Evolutionary conservation across 2,113 vertebrate species (phyloP).

Genomic region (Anolis carolinensis): DNA sequence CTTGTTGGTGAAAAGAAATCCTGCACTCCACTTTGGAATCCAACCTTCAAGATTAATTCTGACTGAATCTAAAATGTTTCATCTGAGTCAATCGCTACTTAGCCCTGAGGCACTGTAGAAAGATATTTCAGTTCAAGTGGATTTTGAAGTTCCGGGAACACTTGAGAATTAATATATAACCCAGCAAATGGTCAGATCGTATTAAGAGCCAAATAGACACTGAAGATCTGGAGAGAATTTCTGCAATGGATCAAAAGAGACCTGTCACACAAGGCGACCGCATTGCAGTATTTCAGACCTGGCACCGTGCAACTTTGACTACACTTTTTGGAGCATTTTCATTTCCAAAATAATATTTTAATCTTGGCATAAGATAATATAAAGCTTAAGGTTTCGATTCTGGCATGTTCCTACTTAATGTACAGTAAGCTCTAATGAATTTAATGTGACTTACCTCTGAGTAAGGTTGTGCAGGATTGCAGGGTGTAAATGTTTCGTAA

Average conservation of each 20-base stretch:
- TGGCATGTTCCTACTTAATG: too few species aligned
- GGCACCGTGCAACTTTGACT: neutral
- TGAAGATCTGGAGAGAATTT: neutral
- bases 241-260: neutral
- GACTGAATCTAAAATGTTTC: neutral
- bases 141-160: neutral
- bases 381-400: neutral
- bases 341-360: neutral
- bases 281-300: neutral
- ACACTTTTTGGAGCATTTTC: neutral
- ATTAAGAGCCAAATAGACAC: neutral
- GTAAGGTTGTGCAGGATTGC: too few species aligned
- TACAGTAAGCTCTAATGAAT: too few species aligned
- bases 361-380: neutral
- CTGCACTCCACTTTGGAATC: neutral
- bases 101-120: neutral
- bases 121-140: neutral
- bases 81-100: neutral
- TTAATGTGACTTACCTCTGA: too few species aligned
- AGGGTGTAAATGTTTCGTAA: too few species aligned
- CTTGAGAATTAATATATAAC: constrained; percentile 13
- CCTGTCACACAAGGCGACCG: neutral
- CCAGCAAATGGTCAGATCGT: neutral
- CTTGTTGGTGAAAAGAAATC: neutral
- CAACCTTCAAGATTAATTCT: neutral